Evolutionary conservation across 2,113 vertebrate species (phyloP), one percentile per base, ranked within the genome.

Genomic region (Bettongia penicillata): DNA sequence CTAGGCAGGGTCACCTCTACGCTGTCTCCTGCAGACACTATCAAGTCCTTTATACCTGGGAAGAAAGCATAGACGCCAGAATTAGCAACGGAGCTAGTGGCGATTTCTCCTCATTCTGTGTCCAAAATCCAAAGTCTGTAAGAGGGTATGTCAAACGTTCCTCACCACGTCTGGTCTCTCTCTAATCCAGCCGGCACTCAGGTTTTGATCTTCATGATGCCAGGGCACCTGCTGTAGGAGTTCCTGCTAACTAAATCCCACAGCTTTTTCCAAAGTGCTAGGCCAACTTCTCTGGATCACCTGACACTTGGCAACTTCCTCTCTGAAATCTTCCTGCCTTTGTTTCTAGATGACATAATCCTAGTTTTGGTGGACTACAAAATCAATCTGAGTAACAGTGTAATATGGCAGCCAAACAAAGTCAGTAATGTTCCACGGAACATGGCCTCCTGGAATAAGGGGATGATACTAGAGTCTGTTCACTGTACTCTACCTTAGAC

Each of bases 11-110:
- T 99, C 55, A 99, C 99, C 98, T 99, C 98, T 0, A 99, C 99
- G 0, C 98, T 99, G 93, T 99, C 98, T 91, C 99, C 99, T 96
- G 99, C 99, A 2, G 99, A 99, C 97, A 99, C 99, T 51, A 99
- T 99, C 98, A 99, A 98, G 96, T 99, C 99, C 98, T 98, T 99
- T 97, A 99, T 97, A 98, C 93, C 99, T 99, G 97, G 12, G 93
- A 97, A 96, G n/a, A 90, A 97, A 95, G 94, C 93, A 95, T 96
- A 93, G 10, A 92, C 10, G 96, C 0, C 9, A 95, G 26, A 96
- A 68, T 96, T 55, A 93, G 94, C 96, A 97, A 91, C 96, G 90
- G 51, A 97, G 68, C 37, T 43, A 52, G 53, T 48, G 22, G 22
- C 3, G n/a, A 90, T 0, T 53, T 53, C 22, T 89, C 49, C 51